Evolutionary conservation across 1,140 invertebrate genomes (phyloP).

Genomic region (Drosophila sulfurigaster): DNA sequence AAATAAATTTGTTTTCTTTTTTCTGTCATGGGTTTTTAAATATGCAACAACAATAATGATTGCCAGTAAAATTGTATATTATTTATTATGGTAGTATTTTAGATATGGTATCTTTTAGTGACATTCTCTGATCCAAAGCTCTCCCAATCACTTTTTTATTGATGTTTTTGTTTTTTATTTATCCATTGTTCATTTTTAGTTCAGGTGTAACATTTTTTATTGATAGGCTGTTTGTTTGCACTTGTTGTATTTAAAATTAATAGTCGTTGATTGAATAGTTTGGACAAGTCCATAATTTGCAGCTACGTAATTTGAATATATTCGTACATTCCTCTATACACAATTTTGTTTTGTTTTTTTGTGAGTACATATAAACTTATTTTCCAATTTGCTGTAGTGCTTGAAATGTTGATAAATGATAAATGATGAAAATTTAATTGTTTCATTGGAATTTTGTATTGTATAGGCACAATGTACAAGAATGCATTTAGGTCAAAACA

Average conservation of each 20-base stretch:
- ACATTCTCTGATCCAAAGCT: not conserved
- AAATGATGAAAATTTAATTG: slow-evolving; percentile 52
- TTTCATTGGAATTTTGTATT: slow-evolving; percentile 10
- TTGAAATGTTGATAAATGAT: slow-evolving; percentile 47
- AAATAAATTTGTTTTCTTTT: too few relatives aligned
- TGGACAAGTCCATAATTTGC: slow-evolving; percentile 43
- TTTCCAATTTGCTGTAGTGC: slow-evolving; percentile 31
- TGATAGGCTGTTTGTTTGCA: slow-evolving; percentile 47
- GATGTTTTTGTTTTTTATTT: slow-evolving; percentile 7
- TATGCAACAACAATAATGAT: too few relatives aligned
- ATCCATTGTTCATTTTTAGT: slow-evolving; percentile 27
- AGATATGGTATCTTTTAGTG: slow-evolving; percentile 1
- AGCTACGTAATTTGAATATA: slow-evolving; percentile 16
- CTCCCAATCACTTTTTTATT: not conserved
- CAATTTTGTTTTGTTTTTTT: not conserved
- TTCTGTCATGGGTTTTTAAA: too few relatives aligned
- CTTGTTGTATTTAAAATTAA: slow-evolving; percentile 61
- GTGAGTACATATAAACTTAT: slow-evolving; percentile 17
- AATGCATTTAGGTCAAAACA: slow-evolving; percentile 21
- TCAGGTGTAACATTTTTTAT: slow-evolving; percentile 55
- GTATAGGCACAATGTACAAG: not conserved
- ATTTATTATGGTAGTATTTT: too few relatives aligned
- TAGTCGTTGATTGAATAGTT: slow-evolving; percentile 61
- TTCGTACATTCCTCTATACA: not conserved
- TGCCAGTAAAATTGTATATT: too few relatives aligned